Evolutionary conservation across 2,888 invertebrate species (phyloP).

Genomic region (Minunthozetes semirufus): DNA sequence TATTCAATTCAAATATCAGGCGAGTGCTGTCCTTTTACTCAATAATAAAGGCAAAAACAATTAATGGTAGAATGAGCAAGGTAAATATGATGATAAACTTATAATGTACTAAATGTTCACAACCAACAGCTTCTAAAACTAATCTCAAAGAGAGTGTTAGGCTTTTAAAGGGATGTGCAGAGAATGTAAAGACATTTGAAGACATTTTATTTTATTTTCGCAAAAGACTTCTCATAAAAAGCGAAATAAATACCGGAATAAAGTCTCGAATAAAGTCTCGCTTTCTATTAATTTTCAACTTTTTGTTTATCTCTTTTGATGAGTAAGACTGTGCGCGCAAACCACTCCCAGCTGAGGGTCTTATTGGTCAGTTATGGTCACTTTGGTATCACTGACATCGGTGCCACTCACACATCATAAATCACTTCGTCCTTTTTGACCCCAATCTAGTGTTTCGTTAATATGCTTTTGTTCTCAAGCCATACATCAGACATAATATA

Average conservation of each 20-base stretch:
- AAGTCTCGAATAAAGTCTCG: not conserved
- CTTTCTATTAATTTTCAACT: conserved; percentile 27
- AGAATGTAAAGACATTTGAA: not conserved
- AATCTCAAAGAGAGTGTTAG: conserved; percentile 4
- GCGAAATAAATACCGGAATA: not conserved
- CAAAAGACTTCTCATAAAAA: not conserved
- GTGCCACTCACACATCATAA: conserved; percentile 30
- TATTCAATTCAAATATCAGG: not conserved
- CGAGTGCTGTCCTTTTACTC: not conserved
- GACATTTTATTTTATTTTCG: not conserved
- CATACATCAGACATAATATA: conserved; percentile 24
- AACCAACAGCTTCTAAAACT: not conserved
- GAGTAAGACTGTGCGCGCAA: conserved; percentile 20
- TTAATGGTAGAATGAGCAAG: conserved; percentile 20
- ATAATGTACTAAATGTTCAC: not conserved
- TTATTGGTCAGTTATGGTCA: conserved; percentile 31
- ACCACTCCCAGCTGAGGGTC: conserved; percentile 20
- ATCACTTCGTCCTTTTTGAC: conserved; percentile 30
- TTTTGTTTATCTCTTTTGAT: not conserved
- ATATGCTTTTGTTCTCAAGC: conserved; percentile 25
- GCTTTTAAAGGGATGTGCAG: not conserved
- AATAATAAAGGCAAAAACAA: conserved; percentile 16
- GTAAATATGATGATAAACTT: conserved; percentile 20
- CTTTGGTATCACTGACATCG: not conserved
- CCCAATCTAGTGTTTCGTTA: conserved; percentile 11